A percentile compares a stretch with the other conserved stretches of the same genome.
Conservation (phyloP, 1,140 invertebrate species). For the Linepithema humile region DNA sequence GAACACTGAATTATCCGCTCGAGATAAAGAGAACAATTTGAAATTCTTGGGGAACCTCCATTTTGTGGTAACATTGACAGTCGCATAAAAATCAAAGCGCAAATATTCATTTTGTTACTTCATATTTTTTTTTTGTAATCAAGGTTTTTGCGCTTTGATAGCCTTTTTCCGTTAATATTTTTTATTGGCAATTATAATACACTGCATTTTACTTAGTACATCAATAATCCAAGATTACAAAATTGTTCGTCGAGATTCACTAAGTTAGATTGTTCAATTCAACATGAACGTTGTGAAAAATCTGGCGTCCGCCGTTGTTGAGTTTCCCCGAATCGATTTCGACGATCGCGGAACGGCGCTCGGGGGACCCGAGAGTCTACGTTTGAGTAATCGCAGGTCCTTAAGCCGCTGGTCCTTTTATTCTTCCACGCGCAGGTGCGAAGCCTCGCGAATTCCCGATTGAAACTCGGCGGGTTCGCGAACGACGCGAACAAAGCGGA, state of each 20-base stretch:
- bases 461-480: slow-evolving; percentile 57
- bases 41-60: not conserved
- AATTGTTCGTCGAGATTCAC: not conserved
- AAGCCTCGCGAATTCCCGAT: slow-evolving; percentile 42
- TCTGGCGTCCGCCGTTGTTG: not conserved
- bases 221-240: not conserved
- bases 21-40: not conserved
- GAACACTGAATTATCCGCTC: not conserved
- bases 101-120: too few species aligned
- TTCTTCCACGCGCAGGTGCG: slow-evolving; percentile 32
- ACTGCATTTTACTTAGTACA: not conserved
- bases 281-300: slow-evolving; percentile 1
- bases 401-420: slow-evolving; percentile 21
- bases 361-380: not conserved
- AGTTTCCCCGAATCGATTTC: slow-evolving; percentile 39
- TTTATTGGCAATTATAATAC: too few species aligned
- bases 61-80: not conserved
- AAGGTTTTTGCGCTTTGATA: too few species aligned
- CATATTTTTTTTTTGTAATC: too few species aligned
- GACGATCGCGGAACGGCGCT: not conserved
- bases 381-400: slow-evolving; percentile 40
- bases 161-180: too few species aligned
- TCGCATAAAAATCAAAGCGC: too few species aligned
- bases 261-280: too few species aligned
- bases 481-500: slow-evolving; percentile 46